phyloP scores from a whole-genome alignment of 2,113 vertebrate species.

The Coreoperca whiteheadi region DNA sequence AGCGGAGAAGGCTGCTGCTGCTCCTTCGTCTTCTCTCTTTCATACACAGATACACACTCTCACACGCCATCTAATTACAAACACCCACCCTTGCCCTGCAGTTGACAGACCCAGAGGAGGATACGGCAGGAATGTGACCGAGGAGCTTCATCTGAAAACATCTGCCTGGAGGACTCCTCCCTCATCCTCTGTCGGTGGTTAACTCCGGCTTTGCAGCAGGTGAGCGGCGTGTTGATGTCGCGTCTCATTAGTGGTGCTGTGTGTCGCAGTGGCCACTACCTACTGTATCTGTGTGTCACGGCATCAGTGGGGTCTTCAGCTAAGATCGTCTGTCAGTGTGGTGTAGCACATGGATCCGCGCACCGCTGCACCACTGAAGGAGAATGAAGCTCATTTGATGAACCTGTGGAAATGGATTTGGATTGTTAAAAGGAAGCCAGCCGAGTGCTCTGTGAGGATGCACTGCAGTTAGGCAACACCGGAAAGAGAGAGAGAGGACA shows the following conservation, averaged over 20 bases:
- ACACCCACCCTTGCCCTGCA: conserved; percentile 34
- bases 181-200: conserved; percentile 11
- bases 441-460: conserved; percentile 18
- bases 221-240: conserved; percentile 69
- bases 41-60: not conserved
- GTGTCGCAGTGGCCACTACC: conserved; percentile 55
- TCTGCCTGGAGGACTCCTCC: conserved; percentile 55
- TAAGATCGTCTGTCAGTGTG: conserved; percentile 3
- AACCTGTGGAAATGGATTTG: conserved; percentile 32
- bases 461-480: conserved; percentile 43
- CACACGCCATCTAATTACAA: conserved; percentile 44
- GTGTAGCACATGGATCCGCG: conserved; percentile 15
- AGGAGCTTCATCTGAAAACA: conserved; percentile 59
- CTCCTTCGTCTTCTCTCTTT: not conserved
- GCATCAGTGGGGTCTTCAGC: conserved; percentile 19
- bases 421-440: conserved; percentile 12
- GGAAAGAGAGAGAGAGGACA: conserved; percentile 10
- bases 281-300: conserved; percentile 2
- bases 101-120: conserved; percentile 40
- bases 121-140: conserved; percentile 45
- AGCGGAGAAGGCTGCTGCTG: conserved; percentile 41
- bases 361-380: conserved; percentile 20
- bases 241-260: conserved; percentile 15
- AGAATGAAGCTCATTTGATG: not conserved
- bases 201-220: conserved; percentile 72